Base-by-base conservation (phyloP, 2,113 vertebrate species). In the Centropristis striata region DNA sequence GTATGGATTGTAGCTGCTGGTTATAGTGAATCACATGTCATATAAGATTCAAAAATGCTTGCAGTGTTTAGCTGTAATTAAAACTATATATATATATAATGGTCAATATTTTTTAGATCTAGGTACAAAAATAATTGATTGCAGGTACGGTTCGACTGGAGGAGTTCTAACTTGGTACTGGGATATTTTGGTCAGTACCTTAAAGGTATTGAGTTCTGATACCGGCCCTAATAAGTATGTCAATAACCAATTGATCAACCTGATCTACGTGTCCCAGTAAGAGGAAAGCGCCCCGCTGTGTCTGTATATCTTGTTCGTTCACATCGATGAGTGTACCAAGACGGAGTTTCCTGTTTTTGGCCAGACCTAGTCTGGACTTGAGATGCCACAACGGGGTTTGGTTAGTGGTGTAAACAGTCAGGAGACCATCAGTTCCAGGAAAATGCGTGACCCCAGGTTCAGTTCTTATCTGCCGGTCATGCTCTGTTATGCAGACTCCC, bases 301-400 rank as follows among this genome's bases (percentile, higher is more conserved):
- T 72, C n/a, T 82, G 27, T 60, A 2, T 5, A n/a, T 70, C 5
- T 57, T 21, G 47, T 79, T 9, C 47, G 39, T 8, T 81, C 50
- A 36, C 16, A 76, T 57, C 39, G 0, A 75, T 74, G 10, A 0
- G 2, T 23, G 36, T 58, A 47, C 57, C 11, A 14, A 69, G 37
- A 39, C 39, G 1, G 51, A 67, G 75, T 75, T 91, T 90, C 88
- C 86, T 86, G 73, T 90, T 88, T 91, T 84, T 59, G 12, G 44
- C 23, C 81, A 75, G 71, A 88, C 76, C 14, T 1, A 21, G 90
- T 93, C 92, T 92, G 92, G 91, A 92, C 90, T 50, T 3, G 15
- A 83, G 54, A 84, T 81, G 81, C 84, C 85, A 44, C 91, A 73
- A 4, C 25, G 20, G 25, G 81, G 72, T 83, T 89, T 80, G 64